Conservation (phyloP, 2,888 invertebrate genomes). For the Zeuzera pyrina region DNA sequence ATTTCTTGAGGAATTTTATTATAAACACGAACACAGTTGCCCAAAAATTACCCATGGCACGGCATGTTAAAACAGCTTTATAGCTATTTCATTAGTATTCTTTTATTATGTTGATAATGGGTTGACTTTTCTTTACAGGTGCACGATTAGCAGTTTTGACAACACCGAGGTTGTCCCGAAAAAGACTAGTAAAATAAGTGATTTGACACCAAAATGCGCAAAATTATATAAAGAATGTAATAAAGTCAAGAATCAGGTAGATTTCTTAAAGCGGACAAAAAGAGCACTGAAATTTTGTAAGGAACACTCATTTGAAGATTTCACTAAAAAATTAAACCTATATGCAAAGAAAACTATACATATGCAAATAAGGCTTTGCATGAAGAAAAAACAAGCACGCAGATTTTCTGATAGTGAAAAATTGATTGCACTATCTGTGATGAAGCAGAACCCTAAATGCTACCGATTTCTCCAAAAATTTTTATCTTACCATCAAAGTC, state of each 20-base stretch:
- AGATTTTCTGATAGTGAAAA: constrained; percentile 6
- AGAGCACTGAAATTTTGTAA: constrained; percentile 5
- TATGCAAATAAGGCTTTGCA: constrained; percentile 8
- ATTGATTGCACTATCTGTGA: constrained; percentile 6
- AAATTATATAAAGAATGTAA: not conserved
- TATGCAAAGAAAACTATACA: constrained; percentile 4
- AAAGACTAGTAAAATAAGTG: not conserved
- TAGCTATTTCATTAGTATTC: no score
- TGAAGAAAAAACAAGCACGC: constrained; percentile 6
- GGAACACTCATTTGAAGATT: constrained; percentile 3
- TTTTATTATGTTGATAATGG: not conserved
- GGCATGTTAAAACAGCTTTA: not conserved
- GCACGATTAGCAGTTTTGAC: not conserved
- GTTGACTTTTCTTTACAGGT: not conserved
- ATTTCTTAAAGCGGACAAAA: constrained; percentile 2
- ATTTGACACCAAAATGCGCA: not conserved
- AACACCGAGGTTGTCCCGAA: not conserved
- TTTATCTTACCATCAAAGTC: constrained; percentile 5
- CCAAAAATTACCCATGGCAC: no score
- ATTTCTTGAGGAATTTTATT: no score
- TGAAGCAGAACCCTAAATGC: constrained; percentile 7
- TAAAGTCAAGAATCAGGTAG: constrained; percentile 1
- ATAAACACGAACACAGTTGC: no score
- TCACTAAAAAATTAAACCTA: constrained; percentile 5
- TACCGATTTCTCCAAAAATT: constrained; percentile 5